These are phyloP conservation scores for Morelia viridis DNA, from an alignment of 2,797 vertebrate genomes.

Conservation along the genomic window DNA sequence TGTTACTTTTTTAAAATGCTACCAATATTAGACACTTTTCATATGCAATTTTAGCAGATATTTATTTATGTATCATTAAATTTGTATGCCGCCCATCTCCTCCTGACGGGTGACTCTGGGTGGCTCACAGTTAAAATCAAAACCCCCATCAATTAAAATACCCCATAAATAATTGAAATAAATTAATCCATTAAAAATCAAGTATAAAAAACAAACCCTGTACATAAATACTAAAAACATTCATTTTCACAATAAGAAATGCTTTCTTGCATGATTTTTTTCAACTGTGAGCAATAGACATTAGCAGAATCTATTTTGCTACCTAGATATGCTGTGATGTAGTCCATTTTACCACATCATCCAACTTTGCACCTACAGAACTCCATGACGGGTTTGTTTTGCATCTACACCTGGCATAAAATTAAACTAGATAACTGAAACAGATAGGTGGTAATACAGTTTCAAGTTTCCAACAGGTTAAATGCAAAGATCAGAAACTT, in stretches of 20 bases:
- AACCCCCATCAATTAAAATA: too few relatives aligned
- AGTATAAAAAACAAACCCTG: too few relatives aligned
- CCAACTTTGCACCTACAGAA: background rate
- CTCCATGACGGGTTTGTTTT: background rate
- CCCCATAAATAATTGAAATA: too few relatives aligned
- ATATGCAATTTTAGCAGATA: background rate
- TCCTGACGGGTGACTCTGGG: too few relatives aligned
- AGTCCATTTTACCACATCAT: background rate
- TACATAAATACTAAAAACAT: too few relatives aligned
- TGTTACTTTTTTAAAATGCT: background rate
- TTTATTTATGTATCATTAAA: too few relatives aligned
- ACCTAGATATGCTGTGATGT: background rate
- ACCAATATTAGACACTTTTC: background rate
- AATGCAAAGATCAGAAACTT: background rate
- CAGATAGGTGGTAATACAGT: background rate
- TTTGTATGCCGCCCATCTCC: too few relatives aligned
- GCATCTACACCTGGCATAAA: background rate
- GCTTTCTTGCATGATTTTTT: background rate
- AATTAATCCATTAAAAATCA: too few relatives aligned
- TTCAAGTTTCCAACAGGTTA: background rate
- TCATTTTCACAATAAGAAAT: background rate
- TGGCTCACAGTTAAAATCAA: too few relatives aligned
- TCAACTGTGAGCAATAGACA: background rate
- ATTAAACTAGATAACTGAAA: background rate
- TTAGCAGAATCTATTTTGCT: too few relatives aligned